phyloP scores from a whole-genome alignment of 2,797 vertebrate species.

The Myotis planiceps region DNA sequence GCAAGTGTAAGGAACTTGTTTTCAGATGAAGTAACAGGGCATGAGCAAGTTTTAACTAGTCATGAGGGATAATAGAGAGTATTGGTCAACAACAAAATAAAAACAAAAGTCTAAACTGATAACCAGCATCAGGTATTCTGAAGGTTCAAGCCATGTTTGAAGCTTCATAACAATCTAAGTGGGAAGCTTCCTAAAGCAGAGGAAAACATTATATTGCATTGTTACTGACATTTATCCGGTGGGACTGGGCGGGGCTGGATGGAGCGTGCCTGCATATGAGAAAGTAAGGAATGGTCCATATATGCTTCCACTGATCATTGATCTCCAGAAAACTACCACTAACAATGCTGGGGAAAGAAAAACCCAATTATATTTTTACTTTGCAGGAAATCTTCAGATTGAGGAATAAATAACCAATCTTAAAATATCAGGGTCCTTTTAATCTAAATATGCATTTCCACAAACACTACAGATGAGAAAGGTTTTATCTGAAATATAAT shows the following conservation, averaged over 20 bases:
- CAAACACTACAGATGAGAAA: not conserved
- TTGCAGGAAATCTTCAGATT: not conserved
- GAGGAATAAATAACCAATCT: not conserved
- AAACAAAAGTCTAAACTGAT: not conserved
- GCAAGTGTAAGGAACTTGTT: slow-evolving; percentile 32
- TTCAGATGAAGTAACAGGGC: slow-evolving; percentile 64
- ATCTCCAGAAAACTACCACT: not conserved
- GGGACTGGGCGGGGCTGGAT: not conserved
- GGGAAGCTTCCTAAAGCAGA: not conserved
- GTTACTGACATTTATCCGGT: not conserved
- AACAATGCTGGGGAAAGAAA: not conserved
- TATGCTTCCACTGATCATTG: not conserved
- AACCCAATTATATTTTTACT: not conserved
- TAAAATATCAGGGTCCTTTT: not conserved
- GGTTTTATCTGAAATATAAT: not conserved
- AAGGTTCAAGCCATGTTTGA: not conserved
- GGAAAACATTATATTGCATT: not conserved
- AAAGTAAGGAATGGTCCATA: not conserved
- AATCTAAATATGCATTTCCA: not conserved
- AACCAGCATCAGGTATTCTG: not conserved
- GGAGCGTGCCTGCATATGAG: not conserved
- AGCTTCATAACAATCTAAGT: not conserved
- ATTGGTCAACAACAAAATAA: not conserved
- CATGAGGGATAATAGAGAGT: not conserved
- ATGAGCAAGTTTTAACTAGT: slow-evolving; percentile 67